Evolutionary conservation across 1,140 invertebrate genomes (phyloP).

Genomic region (Tenebrio molitor): DNA sequence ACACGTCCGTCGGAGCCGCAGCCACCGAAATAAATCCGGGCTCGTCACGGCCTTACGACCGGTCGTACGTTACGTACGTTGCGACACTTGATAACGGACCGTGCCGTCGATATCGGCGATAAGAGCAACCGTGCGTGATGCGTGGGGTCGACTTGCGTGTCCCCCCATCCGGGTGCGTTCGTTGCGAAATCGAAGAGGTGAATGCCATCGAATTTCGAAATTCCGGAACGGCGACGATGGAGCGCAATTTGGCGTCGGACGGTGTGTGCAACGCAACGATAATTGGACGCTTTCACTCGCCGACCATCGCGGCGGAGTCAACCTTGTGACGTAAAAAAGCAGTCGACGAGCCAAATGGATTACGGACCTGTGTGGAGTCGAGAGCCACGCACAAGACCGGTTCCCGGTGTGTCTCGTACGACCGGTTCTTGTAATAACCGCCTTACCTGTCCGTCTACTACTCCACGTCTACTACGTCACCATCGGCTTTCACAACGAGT

Average conservation of each 20-base stretch:
- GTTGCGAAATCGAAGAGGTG: slow-evolving; percentile 8
- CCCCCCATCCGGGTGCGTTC: no score
- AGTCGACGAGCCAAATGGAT: slow-evolving; percentile 39
- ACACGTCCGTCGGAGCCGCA: neutral
- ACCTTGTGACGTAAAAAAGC: slow-evolving; percentile 52
- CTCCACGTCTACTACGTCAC: slow-evolving; percentile 49
- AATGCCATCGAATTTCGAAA: slow-evolving; percentile 32
- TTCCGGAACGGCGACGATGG: neutral
- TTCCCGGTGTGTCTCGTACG: slow-evolving; percentile 44
- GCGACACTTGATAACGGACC: no score
- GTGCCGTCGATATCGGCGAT: slow-evolving; percentile 16
- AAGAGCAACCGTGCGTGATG: no score
- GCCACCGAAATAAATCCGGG: slow-evolving; percentile 21
- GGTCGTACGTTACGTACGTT: no score
- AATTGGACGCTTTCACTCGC: slow-evolving; percentile 35
- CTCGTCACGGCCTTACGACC: neutral
- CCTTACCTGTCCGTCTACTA: slow-evolving; percentile 43
- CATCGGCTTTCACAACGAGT: slow-evolving; percentile 49
- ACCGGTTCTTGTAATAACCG: slow-evolving; percentile 52
- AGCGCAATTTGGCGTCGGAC: slow-evolving; percentile 18
- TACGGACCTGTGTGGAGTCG: slow-evolving; percentile 13
- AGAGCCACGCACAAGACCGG: slow-evolving; percentile 45
- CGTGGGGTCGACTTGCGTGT: no score
- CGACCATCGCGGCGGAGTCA: slow-evolving; percentile 4
- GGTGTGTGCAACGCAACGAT: slow-evolving; percentile 17